Evolutionary conservation across 2,113 vertebrate genomes (phyloP).

Genomic region (Corythaixoides concolor): DNA sequence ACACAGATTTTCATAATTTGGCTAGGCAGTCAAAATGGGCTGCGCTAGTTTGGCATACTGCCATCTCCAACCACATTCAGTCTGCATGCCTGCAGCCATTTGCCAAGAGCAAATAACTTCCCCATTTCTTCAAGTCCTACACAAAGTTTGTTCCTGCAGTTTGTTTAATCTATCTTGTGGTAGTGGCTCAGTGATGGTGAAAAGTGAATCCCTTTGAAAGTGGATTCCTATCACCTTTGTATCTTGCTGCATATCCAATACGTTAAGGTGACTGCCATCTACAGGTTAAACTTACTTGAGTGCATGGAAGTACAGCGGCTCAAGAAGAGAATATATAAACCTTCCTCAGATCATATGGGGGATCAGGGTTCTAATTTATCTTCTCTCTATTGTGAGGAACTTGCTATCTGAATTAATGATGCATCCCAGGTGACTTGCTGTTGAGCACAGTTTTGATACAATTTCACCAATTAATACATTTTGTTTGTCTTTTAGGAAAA

Average conservation of each 20-base stretch:
- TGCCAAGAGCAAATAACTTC: not conserved
- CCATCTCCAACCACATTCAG: not conserved
- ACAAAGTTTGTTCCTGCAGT: not conserved
- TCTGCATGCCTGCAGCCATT: not conserved
- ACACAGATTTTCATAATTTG: not conserved
- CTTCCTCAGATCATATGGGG: not conserved
- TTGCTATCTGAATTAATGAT: not conserved
- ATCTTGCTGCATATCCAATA: not conserved
- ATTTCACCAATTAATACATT: not conserved
- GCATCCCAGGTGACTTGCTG: not conserved
- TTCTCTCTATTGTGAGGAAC: not conserved
- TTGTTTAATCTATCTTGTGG: not conserved
- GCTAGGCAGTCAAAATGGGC: not conserved
- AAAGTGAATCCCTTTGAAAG: not conserved
- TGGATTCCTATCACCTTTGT: not conserved
- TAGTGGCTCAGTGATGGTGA: not conserved
- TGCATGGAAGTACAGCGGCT: not conserved
- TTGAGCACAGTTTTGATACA: not conserved
- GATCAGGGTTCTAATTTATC: not conserved
- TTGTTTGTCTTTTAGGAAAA: not conserved
- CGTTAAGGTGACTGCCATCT: not conserved
- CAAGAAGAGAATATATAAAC: not conserved
- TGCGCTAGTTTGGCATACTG: not conserved
- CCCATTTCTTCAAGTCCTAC: not conserved
- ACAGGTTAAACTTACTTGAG: not conserved